Conservation (phyloP, 37 sponge, comb jelly and placozoan species). For the Petrosia ficiformis region DNA sequence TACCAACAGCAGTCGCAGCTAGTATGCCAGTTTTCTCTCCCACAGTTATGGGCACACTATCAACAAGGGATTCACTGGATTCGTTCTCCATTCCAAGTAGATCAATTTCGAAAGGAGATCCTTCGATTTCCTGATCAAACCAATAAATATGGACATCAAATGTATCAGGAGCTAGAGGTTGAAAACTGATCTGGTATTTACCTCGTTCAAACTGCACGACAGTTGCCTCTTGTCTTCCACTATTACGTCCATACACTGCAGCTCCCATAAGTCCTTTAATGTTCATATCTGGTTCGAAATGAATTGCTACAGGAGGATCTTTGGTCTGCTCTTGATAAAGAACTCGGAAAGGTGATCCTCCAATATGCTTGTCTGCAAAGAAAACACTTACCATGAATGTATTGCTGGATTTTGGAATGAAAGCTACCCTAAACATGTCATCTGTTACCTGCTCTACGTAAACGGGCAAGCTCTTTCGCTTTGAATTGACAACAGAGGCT, state of each 20-base stretch:
- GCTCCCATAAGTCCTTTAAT: constrained; percentile 27
- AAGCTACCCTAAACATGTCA: constrained; percentile 27
- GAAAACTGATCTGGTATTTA: constrained; percentile 58
- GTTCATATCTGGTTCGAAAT: constrained; percentile 42
- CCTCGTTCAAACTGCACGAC: constrained; percentile 54
- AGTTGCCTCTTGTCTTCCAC: constrained; percentile 3
- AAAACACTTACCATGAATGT: constrained; percentile 26
- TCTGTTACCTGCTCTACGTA: constrained; percentile 24
- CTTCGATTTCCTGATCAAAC: constrained; percentile 43
- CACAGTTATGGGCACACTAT: neutral
- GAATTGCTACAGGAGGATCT: constrained; percentile 33
- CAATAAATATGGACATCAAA: constrained; percentile 40
- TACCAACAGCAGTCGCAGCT: constrained; percentile 26
- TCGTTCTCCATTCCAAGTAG: neutral
- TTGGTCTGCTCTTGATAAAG: constrained; percentile 29
- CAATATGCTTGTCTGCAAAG: constrained; percentile 38
- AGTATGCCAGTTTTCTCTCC: constrained; percentile 3
- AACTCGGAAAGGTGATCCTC: constrained; percentile 52
- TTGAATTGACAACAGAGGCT: constrained; percentile 13
- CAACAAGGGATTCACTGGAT: constrained; percentile 1
- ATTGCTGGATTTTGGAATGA: constrained; percentile 37
- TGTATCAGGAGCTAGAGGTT: constrained; percentile 27
- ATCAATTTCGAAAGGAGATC: constrained; percentile 58
- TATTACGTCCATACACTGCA: constrained; percentile 7
- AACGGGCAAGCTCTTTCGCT: neutral